Conservation (phyloP, 2,888 invertebrate genomes). For the Amphipoea oculea region DNA sequence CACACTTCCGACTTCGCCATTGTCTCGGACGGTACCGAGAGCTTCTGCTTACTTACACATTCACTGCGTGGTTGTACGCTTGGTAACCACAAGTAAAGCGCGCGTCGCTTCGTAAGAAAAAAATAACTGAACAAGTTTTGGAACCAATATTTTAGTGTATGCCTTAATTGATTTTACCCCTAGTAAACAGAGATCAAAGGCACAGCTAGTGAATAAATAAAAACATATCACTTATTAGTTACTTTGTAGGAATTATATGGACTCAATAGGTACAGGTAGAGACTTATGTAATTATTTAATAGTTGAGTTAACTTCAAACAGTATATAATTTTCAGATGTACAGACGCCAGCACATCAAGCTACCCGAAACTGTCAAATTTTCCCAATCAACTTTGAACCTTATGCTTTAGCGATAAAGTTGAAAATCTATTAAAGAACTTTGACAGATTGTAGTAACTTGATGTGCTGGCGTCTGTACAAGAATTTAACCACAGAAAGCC, state of each 20-base stretch:
- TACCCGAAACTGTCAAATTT: too few species aligned
- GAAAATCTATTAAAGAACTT: too few species aligned
- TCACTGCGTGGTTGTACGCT: neutral
- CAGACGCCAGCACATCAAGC: too few species aligned
- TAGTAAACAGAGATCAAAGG: slow-evolving; percentile 62
- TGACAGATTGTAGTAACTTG: too few species aligned
- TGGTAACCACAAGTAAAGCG: neutral
- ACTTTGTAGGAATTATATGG: slow-evolving; percentile 49
- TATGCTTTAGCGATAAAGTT: too few species aligned
- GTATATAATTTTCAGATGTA: slow-evolving; percentile 44
- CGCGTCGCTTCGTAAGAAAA: neutral
- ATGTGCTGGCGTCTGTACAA: too few species aligned
- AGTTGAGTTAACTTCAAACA: slow-evolving; percentile 49
- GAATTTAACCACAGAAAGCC: slow-evolving; percentile 52
- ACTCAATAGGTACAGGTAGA: slow-evolving; percentile 48
- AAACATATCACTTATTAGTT: slow-evolving; percentile 50
- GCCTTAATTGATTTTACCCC: slow-evolving; percentile 50
- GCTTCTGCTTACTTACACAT: neutral
- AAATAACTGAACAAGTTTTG: slow-evolving; percentile 10
- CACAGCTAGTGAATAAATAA: slow-evolving; percentile 66
- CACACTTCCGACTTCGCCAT: neutral
- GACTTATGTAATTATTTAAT: slow-evolving; percentile 40
- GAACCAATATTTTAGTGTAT: slow-evolving; percentile 37
- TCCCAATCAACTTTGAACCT: too few species aligned
- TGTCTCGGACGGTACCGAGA: neutral